Conservation (phyloP, 2,113 vertebrate species). For the Nannospalax galili region DNA sequence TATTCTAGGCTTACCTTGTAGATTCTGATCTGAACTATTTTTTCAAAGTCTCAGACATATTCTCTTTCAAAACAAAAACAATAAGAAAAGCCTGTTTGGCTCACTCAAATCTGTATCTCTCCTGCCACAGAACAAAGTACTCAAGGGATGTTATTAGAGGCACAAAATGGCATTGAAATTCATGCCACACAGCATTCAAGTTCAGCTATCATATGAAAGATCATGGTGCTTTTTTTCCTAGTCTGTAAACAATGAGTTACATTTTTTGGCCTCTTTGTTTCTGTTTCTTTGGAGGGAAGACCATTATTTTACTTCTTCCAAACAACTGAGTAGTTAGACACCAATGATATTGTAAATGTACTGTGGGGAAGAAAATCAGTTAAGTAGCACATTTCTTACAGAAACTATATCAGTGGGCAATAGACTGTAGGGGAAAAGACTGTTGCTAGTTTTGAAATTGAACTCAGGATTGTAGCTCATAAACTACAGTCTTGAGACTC, state of each 20-base stretch:
- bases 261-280: neutral
- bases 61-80: slow-evolving; percentile 49
- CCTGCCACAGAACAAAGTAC: neutral
- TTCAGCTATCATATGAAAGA: slow-evolving; percentile 24
- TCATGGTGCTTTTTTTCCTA: slow-evolving; percentile 24
- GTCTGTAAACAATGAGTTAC: slow-evolving; percentile 37
- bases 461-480: slow-evolving; percentile 12
- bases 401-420: neutral
- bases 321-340: slow-evolving; percentile 11
- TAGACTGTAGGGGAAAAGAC: neutral
- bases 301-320: slow-evolving; percentile 49
- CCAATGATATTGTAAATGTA: neutral
- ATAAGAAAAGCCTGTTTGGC: neutral
- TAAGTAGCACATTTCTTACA: neutral
- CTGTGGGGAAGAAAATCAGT: slow-evolving; percentile 27
- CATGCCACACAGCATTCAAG: neutral
- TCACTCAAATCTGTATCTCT: neutral
- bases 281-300: slow-evolving; percentile 30
- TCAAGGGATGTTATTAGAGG: slow-evolving; percentile 39
- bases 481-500: neutral
- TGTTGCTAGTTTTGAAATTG: neutral
- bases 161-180: slow-evolving; percentile 37
- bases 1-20: slow-evolving; percentile 52
- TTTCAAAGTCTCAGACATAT: slow-evolving; percentile 24
- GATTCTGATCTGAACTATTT: slow-evolving; percentile 64